These are phyloP conservation scores for Actenoides hombroni DNA, from an alignment of 2,113 vertebrate genomes.

Conservation along the genomic window DNA sequence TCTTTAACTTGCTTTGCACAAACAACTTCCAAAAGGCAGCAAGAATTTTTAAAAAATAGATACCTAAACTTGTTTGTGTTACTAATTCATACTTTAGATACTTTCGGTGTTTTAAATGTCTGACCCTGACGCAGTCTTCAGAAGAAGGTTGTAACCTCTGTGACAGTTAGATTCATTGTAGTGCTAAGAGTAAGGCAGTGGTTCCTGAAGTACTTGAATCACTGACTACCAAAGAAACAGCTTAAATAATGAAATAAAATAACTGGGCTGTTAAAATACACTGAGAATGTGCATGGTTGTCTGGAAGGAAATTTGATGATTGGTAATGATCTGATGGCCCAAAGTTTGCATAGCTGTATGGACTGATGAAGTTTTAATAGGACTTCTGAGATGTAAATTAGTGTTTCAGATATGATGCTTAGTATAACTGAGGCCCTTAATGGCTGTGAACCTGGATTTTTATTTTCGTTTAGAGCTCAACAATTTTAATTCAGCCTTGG, in stretches of 20 bases:
- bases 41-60: not conserved
- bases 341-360: not conserved
- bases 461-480: not conserved
- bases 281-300: not conserved
- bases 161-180: not conserved
- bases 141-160: not conserved
- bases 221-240: not conserved
- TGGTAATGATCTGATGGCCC: not conserved
- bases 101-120: not conserved
- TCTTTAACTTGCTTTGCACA: not conserved
- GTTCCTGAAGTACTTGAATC: not conserved
- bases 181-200: not conserved
- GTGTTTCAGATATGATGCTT: not conserved
- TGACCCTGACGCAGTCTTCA: not conserved
- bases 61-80: not conserved
- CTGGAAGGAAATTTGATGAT: not conserved
- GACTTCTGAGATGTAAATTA: not conserved
- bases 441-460: not conserved
- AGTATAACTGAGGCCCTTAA: not conserved
- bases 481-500: not conserved
- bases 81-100: not conserved
- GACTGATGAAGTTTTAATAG: not conserved
- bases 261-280: not conserved
- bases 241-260: not conserved
- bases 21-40: not conserved